phyloP scores from a whole-genome alignment of 1,140 invertebrate genomes.

The Theocolax elegans region DNA sequence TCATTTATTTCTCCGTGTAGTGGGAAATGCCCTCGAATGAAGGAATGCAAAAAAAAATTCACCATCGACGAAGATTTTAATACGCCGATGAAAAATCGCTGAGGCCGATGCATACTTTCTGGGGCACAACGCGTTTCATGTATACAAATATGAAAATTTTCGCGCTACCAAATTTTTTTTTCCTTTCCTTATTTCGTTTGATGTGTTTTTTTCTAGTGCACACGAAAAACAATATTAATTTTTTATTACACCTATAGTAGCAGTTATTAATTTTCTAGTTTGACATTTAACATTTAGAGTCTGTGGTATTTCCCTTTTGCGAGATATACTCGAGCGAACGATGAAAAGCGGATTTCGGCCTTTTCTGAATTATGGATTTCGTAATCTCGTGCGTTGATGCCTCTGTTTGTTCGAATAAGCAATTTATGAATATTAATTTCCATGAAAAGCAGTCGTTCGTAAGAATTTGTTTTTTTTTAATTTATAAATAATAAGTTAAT shows the following conservation, averaged over 20 bases:
- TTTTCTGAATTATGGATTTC: background rate
- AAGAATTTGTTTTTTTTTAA: too few relatives aligned
- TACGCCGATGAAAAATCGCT: slow-evolving; percentile 51
- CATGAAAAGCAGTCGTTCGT: too few relatives aligned
- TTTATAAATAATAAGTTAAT: too few relatives aligned
- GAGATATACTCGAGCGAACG: too few relatives aligned
- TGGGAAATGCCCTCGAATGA: background rate
- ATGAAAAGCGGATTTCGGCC: too few relatives aligned
- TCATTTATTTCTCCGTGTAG: slow-evolving; percentile 6
- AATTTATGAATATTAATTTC: background rate
- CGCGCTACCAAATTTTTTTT: slow-evolving; percentile 21
- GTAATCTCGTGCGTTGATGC: background rate
- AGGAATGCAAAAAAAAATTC: slow-evolving; percentile 9
- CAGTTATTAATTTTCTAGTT: too few relatives aligned
- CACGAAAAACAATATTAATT: background rate
- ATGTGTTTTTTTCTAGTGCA: background rate
- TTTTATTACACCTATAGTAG: slow-evolving; percentile 2
- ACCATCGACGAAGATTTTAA: slow-evolving; percentile 43
- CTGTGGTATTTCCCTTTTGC: too few relatives aligned
- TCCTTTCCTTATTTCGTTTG: background rate
- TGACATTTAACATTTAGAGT: too few relatives aligned
- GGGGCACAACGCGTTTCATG: slow-evolving; percentile 35
- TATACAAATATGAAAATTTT: slow-evolving; percentile 52
- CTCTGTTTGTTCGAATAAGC: background rate
- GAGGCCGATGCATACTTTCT: slow-evolving; percentile 56